These are phyloP conservation scores for Zosterops japonicus DNA, from an alignment of 2,113 vertebrate genomes.

Conservation along the genomic window DNA sequence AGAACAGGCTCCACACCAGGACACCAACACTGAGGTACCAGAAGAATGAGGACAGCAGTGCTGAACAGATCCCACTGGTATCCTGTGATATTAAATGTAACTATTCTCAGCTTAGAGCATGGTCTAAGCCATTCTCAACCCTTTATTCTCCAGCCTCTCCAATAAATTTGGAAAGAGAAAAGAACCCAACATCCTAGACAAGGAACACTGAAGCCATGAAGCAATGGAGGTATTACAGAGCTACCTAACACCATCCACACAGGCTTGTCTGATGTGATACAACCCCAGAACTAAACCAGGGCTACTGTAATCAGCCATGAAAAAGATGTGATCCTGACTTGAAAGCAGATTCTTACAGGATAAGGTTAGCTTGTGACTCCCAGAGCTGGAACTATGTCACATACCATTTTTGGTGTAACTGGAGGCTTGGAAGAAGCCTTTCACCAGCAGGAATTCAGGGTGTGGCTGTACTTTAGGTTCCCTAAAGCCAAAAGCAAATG, in stretches of 20 bases:
- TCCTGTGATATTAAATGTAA: neutral
- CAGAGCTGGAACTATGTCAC: neutral
- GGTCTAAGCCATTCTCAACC: neutral
- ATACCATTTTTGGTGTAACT: neutral
- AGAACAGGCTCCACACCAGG: neutral
- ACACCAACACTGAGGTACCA: neutral
- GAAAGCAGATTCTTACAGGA: neutral
- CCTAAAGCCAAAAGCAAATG: slow-evolving; percentile 32
- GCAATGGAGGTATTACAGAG: neutral
- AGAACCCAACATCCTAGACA: neutral
- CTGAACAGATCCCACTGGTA: neutral
- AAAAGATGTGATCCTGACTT: neutral
- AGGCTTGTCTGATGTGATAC: neutral
- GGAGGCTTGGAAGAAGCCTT: slow-evolving; percentile 6
- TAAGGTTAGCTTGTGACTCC: neutral
- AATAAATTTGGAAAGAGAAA: neutral
- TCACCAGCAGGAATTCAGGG: neutral
- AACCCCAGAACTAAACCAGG: neutral
- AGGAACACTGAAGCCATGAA: neutral
- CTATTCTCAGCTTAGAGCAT: neutral
- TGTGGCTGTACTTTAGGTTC: neutral
- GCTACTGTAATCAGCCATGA: neutral
- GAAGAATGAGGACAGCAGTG: neutral
- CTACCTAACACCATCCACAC: neutral
- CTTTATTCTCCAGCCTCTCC: neutral